Base-by-base conservation (phyloP, 2,113 vertebrate species). In the Bombycilla garrulus region DNA sequence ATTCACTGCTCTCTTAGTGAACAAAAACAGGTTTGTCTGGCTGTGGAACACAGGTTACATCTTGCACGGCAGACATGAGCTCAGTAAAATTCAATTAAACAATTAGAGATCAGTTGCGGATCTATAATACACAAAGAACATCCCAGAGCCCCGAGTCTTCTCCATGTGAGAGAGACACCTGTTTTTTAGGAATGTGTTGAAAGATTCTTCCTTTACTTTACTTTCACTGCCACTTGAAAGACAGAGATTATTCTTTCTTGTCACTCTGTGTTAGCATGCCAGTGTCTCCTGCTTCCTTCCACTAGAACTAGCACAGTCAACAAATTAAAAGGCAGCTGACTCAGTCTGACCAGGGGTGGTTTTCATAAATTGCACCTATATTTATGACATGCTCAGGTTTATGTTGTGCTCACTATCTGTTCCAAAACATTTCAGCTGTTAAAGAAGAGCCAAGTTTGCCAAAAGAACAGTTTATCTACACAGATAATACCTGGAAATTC, bases 381-480 rank as follows among this genome's bases (percentile, higher is more conserved):
- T 61, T 90, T 91, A 72, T 22, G 31, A 35, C 42, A 54, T 50
- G 17, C 16, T 86, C 47, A 92, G 65, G 64, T 95, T 95, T 87
- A 69, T 44, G 50, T 18, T 80, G 54, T 88, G 22, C 33, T 91
- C 12, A 0, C 16, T 82, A n/a, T 83, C 62, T 36, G 38, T 64
- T 93, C 56, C 74, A 83, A 83, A 96, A 83, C 82, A 82, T 73
- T 88, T 91, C 64, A 60, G 26, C 51, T 92, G 36, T 88, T 93
- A 66, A 85, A 96, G 60, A 88, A 65, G 42, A 92, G 25, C 12
- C 62, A 93, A 73, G 72, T 71, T 92, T 93, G 50, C 70, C 60
- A 78, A 74, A 95, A 90, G 81, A 86, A 76, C 76, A 79, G 78
- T 91, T 86, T 90, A 85, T 92, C 72, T 92, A 48, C 29, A n/a